Evolutionary conservation across 2,113 vertebrate genomes (phyloP).

Genomic region (Scopus umbretta): DNA sequence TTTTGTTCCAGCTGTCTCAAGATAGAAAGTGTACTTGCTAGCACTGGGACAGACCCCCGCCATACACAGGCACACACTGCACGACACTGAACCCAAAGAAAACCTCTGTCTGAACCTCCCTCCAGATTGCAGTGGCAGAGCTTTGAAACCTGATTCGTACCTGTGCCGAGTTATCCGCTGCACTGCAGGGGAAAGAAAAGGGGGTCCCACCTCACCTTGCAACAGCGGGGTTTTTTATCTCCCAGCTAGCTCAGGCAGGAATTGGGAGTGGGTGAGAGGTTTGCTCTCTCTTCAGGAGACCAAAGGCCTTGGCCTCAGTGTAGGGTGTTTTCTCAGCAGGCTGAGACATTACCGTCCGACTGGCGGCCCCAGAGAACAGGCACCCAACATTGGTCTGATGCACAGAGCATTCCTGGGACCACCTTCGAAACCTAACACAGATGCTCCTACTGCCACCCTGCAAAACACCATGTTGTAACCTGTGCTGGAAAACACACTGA

Average conservation of each 20-base stretch:
- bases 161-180: background rate
- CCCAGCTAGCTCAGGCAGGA: background rate
- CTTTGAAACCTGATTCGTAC: background rate
- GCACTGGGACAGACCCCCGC: rapidly evolving
- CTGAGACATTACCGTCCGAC: background rate
- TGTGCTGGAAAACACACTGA: background rate
- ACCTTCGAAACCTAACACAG: background rate
- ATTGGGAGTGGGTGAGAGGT: background rate
- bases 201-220: background rate
- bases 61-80: background rate
- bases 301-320: background rate
- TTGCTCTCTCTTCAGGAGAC: background rate
- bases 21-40: background rate
- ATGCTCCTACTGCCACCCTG: background rate
- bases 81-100: background rate
- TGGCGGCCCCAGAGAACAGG: background rate
- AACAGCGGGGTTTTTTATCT: background rate
- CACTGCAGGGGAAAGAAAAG: background rate
- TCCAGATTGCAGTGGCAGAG: background rate
- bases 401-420: rapidly evolving
- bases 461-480: background rate
- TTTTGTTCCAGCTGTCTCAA: background rate
- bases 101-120: background rate
- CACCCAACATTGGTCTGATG: background rate
- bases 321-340: background rate